Conservation (phyloP, 2,888 invertebrate genomes). For the Stratiomys singularior region DNA sequence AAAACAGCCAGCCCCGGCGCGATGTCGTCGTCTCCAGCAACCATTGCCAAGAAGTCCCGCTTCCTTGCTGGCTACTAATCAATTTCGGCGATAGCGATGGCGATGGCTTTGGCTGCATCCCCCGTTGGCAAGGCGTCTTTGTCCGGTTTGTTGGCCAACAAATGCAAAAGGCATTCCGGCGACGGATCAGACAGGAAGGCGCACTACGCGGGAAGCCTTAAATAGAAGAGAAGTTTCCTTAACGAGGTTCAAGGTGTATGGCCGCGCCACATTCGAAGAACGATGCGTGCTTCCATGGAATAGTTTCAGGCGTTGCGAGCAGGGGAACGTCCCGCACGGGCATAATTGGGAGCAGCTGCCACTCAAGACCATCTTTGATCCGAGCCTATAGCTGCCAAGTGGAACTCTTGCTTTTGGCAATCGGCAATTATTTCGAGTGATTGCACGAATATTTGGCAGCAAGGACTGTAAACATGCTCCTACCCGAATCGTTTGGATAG, state of each 20-base stretch:
- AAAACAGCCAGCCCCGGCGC: slow-evolving; percentile 24
- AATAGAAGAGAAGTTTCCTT: slow-evolving; percentile 10
- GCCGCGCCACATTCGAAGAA: too few relatives aligned
- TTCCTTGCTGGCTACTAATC: slow-evolving; percentile 33
- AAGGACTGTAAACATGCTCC: slow-evolving; percentile 46
- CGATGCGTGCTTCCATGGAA: neutral
- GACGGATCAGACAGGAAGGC: slow-evolving; percentile 49
- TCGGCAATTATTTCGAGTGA: slow-evolving; percentile 39
- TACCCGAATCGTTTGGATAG: slow-evolving; percentile 1
- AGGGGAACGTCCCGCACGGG: neutral
- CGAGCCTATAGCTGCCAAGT: slow-evolving; percentile 48
- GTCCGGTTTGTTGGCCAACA: slow-evolving; percentile 38
- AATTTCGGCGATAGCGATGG: neutral
- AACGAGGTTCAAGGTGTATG: neutral
- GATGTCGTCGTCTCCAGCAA: slow-evolving; percentile 47
- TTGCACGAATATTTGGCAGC: slow-evolving; percentile 46
- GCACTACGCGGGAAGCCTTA: slow-evolving; percentile 36
- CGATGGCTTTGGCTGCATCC: slow-evolving; percentile 15
- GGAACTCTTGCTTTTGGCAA: slow-evolving; percentile 50
- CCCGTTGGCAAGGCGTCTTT: slow-evolving; percentile 29
- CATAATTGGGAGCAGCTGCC: neutral
- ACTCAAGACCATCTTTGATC: neutral
- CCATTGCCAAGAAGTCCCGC: slow-evolving; percentile 49
- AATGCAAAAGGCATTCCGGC: slow-evolving; percentile 43
- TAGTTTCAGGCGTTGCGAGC: neutral